Percentiles rank a stretch among this genome's conserved stretches.
Conservation (phyloP, 2,888 invertebrate genomes). For the Saturnia japonica region DNA sequence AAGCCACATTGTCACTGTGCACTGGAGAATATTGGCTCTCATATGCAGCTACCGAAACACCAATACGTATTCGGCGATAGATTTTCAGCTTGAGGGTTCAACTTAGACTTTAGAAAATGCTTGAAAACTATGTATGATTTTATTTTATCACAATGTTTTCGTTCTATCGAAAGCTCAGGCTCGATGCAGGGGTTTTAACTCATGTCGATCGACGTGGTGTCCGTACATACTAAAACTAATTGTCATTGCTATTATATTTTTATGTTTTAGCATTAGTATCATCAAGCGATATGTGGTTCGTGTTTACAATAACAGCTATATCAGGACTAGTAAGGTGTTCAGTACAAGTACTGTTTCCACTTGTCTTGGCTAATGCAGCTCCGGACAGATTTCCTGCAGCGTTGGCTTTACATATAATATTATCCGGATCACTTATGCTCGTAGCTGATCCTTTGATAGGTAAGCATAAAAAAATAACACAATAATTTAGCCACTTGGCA, state of each 20-base stretch:
- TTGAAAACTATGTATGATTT: too few species aligned
- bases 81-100: too few species aligned
- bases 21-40: too few species aligned
- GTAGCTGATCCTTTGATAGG: conserved; percentile 87
- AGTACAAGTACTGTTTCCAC: conserved; percentile 86
- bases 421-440: conserved; percentile 86
- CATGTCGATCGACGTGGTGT: too few species aligned
- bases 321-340: conserved; percentile 87
- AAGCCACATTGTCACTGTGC: too few species aligned
- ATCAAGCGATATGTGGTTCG: conserved; percentile 61
- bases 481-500: not conserved
- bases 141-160: too few species aligned
- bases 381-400: conserved; percentile 88
- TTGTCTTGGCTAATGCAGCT: conserved; percentile 85
- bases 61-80: too few species aligned
- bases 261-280: conserved; percentile 42
- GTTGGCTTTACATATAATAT: conserved; percentile 87
- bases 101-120: too few species aligned
- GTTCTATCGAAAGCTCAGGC: too few species aligned
- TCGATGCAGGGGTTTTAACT: too few species aligned
- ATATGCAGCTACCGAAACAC: too few species aligned
- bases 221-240: too few species aligned
- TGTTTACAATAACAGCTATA: conserved; percentile 81
- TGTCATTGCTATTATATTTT: not conserved
- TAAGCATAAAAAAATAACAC: conserved; percentile 43